These are phyloP conservation scores for Apistogramma diplotaenia DNA, from an alignment of 2,113 vertebrate genomes.

Conservation along the genomic window DNA sequence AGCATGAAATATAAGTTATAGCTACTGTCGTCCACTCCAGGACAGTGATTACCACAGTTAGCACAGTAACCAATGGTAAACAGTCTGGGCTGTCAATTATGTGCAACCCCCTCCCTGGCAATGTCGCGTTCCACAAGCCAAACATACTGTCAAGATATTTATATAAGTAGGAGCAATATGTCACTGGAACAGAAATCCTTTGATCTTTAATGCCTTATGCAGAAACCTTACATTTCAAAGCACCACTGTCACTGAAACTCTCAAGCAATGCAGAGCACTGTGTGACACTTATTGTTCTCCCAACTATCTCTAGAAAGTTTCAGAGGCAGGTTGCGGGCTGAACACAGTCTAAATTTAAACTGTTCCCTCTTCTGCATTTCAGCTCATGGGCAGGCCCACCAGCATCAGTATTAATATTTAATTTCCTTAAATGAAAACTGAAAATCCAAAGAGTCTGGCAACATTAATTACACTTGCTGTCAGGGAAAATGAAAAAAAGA, in stretches of 20 bases:
- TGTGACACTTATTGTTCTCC: background rate
- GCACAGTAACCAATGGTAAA: slow-evolving; percentile 6
- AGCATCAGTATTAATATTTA: slow-evolving; percentile 49
- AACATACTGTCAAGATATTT: slow-evolving; percentile 11
- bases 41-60: background rate
- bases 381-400: background rate
- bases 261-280: background rate
- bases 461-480: slow-evolving; percentile 17
- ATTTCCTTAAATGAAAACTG: slow-evolving; percentile 46
- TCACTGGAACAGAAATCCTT: slow-evolving; percentile 8
- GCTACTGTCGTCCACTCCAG: background rate
- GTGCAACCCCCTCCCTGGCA: background rate
- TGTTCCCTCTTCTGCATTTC: background rate
- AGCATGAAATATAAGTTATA: background rate
- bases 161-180: slow-evolving; percentile 26
- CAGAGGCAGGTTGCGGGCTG: background rate
- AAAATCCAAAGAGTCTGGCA: slow-evolving; percentile 11
- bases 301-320: background rate
- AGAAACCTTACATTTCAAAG: slow-evolving; percentile 16
- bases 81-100: slow-evolving; percentile 14
- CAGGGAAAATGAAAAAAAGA: background rate
- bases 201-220: background rate
- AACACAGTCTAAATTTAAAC: slow-evolving; percentile 22
- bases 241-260: background rate
- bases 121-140: background rate